Evolutionary conservation across 2,113 vertebrate species (phyloP).

Genomic region (Acanthisitta chloris): DNA sequence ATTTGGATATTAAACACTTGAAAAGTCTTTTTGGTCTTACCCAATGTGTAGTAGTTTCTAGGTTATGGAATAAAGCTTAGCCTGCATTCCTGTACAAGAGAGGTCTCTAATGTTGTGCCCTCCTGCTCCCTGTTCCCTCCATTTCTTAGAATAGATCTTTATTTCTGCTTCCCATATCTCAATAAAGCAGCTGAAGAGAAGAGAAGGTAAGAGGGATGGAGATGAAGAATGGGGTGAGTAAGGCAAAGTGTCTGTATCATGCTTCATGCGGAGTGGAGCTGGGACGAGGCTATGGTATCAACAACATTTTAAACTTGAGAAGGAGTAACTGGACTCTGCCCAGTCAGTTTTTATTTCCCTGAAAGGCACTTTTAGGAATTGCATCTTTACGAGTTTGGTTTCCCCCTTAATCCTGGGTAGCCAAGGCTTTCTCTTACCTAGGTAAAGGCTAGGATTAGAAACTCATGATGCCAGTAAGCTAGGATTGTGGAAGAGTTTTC

Average conservation of each 20-base stretch:
- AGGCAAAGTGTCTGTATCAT: neutral
- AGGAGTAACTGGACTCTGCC: neutral
- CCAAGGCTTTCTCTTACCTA: neutral
- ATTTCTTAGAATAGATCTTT: neutral
- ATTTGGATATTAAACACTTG: neutral
- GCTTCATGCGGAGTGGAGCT: neutral
- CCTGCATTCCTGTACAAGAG: neutral
- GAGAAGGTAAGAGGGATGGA: neutral
- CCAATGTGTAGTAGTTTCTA: neutral
- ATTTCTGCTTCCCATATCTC: neutral
- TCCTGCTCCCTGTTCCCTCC: neutral
- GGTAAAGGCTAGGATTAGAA: neutral
- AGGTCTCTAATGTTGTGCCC: neutral
- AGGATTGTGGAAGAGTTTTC: neutral
- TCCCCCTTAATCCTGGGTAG: neutral
- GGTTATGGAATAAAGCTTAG: neutral
- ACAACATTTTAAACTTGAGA: neutral
- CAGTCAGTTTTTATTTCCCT: neutral
- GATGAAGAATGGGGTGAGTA: neutral
- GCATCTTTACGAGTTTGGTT: neutral
- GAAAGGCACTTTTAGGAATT: neutral
- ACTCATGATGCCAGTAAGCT: neutral
- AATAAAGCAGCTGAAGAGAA: neutral
- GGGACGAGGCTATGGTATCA: neutral
- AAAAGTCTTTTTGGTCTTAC: neutral